These are phyloP conservation scores for Drosophila meridionalis DNA, from an alignment of 2,888 invertebrate species.

Conservation along the genomic window DNA sequence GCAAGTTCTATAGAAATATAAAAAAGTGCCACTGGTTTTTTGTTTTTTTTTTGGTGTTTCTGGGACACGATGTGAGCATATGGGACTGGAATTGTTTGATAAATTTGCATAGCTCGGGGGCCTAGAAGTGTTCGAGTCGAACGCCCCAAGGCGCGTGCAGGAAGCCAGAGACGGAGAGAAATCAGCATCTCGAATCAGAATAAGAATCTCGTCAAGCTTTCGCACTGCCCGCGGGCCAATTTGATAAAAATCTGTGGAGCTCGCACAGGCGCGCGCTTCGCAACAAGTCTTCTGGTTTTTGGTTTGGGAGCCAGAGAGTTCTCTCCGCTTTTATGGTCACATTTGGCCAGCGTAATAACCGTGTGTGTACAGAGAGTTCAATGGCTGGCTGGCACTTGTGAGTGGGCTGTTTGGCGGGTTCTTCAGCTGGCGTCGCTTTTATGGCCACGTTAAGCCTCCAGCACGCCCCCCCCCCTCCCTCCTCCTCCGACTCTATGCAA, in stretches of 20 bases:
- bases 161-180: constrained; percentile 52
- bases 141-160: constrained; percentile 60
- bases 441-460: constrained; percentile 22
- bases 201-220: constrained; percentile 55
- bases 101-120: constrained; percentile 72
- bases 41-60: constrained; percentile 56
- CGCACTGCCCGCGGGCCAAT: constrained; percentile 58
- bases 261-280: constrained; percentile 28
- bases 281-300: constrained; percentile 56
- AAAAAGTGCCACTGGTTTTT: constrained; percentile 74
- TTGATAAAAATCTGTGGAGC: constrained; percentile 64
- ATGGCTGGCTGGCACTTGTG: constrained; percentile 59
- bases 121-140: constrained; percentile 36
- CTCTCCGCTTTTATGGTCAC: constrained; percentile 58
- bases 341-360: constrained; percentile 72
- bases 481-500: constrained; percentile 44
- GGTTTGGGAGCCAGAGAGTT: constrained; percentile 17
- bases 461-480: not conserved
- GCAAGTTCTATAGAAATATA: constrained; percentile 17
- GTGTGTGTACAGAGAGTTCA: constrained; percentile 66
- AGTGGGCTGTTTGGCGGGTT: constrained; percentile 49
- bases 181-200: constrained; percentile 57
- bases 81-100: constrained; percentile 48
- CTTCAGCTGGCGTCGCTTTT: constrained; percentile 38
- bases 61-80: constrained; percentile 53